These are phyloP conservation scores for Polydrusus cervinus DNA, from an alignment of 2,888 invertebrate species.

Conservation along the genomic window DNA sequence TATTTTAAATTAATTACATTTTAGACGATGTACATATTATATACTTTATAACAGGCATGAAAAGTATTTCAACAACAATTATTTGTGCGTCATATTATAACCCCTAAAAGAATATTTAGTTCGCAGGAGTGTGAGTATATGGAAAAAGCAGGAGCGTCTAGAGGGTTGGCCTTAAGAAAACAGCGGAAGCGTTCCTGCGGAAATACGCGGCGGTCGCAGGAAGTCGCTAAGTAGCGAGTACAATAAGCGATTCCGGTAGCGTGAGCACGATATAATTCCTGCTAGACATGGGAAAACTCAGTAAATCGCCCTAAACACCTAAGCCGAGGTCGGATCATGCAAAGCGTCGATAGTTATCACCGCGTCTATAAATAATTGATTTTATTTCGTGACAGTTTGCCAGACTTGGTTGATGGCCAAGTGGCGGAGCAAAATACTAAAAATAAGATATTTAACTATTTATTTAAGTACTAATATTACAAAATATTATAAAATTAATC, in stretches of 20 bases:
- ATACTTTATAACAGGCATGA: too few species aligned
- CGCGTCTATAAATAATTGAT: constrained; percentile 57
- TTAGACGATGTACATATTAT: too few species aligned
- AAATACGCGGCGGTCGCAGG: constrained; percentile 69
- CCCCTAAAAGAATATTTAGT: neutral
- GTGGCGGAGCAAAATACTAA: constrained; percentile 1
- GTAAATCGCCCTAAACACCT: constrained; percentile 61
- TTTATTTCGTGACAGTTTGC: constrained; percentile 58
- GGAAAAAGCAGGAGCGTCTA: constrained; percentile 37
- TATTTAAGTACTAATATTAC: neutral
- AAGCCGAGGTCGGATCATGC: constrained; percentile 56
- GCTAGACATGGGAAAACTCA: constrained; percentile 64
- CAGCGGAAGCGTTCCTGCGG: constrained; percentile 70
- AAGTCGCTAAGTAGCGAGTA: constrained; percentile 71
- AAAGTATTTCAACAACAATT: too few species aligned
- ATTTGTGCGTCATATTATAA: neutral
- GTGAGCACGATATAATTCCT: constrained; percentile 63
- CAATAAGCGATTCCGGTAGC: constrained; percentile 72
- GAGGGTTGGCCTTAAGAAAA: constrained; percentile 65
- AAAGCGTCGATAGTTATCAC: constrained; percentile 52
- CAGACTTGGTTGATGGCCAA: constrained; percentile 23
- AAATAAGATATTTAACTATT: neutral
- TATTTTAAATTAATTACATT: too few species aligned
- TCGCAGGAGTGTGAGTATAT: constrained; percentile 1
- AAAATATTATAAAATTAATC: too few species aligned